Evolutionary conservation across 2,113 vertebrate genomes (phyloP).

Genomic region (Eulemur macaco): DNA sequence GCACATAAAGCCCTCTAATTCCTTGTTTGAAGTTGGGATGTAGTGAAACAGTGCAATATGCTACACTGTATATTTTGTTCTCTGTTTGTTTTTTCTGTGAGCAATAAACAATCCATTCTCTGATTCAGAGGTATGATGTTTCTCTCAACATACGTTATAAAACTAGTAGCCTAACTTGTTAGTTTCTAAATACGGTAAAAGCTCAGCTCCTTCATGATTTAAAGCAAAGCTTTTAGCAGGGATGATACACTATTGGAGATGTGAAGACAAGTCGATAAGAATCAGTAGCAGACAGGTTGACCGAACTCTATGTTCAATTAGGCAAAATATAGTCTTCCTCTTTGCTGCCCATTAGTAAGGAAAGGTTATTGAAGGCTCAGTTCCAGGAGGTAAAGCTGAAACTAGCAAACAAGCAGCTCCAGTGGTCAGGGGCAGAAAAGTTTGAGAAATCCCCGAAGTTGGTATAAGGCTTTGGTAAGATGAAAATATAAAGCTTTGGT

Average conservation of each 20-base stretch:
- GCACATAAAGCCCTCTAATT: background rate
- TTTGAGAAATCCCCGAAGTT: background rate
- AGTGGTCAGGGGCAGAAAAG: background rate
- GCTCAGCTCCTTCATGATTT: background rate
- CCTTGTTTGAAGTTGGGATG: background rate
- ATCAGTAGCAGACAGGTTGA: background rate
- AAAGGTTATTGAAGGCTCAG: background rate
- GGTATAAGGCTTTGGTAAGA: background rate
- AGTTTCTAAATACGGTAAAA: background rate
- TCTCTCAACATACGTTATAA: background rate
- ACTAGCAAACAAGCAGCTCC: background rate
- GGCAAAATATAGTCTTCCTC: background rate
- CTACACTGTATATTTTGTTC: background rate
- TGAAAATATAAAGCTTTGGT: background rate
- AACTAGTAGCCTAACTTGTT: background rate
- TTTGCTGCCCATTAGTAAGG: background rate
- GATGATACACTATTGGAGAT: background rate
- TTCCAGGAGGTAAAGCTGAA: background rate
- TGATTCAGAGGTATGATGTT: background rate
- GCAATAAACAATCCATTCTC: background rate
- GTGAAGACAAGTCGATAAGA: background rate
- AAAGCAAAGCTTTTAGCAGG: background rate
- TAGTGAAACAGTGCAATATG: background rate
- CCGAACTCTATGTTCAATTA: too few species aligned
- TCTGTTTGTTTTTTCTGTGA: background rate